Conservation (phyloP, 1,140 invertebrate species). For the Sweltsa coloradensis region DNA sequence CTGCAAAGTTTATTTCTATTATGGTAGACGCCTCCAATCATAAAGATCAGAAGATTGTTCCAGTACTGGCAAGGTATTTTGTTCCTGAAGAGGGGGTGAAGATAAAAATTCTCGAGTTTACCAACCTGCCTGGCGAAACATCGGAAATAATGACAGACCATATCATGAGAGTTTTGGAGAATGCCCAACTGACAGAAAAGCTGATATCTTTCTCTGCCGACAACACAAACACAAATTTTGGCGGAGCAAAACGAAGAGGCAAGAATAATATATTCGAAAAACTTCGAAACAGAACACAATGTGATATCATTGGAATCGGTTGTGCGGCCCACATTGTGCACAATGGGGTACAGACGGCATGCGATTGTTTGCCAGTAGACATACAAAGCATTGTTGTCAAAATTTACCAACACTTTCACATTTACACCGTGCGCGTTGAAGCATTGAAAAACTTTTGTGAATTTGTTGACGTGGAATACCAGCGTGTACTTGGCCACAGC, state of each 20-base stretch:
- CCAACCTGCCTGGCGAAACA: slow-evolving; percentile 16
- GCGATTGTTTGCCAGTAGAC: slow-evolving; percentile 20
- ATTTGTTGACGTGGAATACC: slow-evolving; percentile 17
- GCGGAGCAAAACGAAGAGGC: slow-evolving; percentile 16
- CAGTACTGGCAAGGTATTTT: no score
- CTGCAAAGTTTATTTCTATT: no score
- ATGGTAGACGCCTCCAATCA: no score
- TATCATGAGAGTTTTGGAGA: slow-evolving; percentile 8
- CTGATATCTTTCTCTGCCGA: slow-evolving; percentile 22
- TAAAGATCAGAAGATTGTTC: no score
- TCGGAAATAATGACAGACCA: slow-evolving; percentile 12
- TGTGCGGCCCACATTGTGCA: slow-evolving; percentile 22
- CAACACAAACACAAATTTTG: slow-evolving; percentile 24
- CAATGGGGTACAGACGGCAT: slow-evolving; percentile 17
- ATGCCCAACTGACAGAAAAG: slow-evolving; percentile 17
- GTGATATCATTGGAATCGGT: slow-evolving; percentile 18
- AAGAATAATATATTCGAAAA: slow-evolving; percentile 19
- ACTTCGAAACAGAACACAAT: slow-evolving; percentile 14
- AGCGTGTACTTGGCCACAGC: slow-evolving; percentile 13
- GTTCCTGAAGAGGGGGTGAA: no score
- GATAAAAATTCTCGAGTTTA: no score
- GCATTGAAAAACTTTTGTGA: slow-evolving; percentile 21
- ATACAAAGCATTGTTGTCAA: slow-evolving; percentile 20
- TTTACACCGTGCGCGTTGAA: slow-evolving; percentile 21
- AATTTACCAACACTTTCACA: slow-evolving; percentile 23